These are phyloP conservation scores for Drosophila pachea DNA, from an alignment of 1,140 invertebrate genomes.

Conservation along the genomic window DNA sequence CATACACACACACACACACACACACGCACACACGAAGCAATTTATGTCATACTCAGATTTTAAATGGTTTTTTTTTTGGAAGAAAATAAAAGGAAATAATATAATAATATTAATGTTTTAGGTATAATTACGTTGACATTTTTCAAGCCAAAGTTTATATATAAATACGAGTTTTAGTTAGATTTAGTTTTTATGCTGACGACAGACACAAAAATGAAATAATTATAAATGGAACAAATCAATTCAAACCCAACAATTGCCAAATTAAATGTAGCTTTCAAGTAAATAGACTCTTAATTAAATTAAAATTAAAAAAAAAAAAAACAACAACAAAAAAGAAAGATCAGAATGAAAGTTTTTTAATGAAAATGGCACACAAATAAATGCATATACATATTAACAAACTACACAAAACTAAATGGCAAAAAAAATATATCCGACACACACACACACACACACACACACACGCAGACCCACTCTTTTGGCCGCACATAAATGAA, in stretches of 20 bases:
- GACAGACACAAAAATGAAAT: constrained; percentile 41
- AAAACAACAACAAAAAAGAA: constrained; percentile 44
- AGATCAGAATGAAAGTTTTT: constrained; percentile 46
- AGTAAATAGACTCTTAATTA: constrained; percentile 75
- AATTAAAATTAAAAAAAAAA: constrained; percentile 41
- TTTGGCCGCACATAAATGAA: constrained; percentile 49
- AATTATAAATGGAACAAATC: constrained; percentile 39
- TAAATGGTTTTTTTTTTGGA: constrained; percentile 41
- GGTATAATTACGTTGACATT: constrained; percentile 70
- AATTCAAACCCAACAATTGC: constrained; percentile 79
- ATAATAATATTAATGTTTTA: constrained; percentile 41
- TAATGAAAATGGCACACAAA: constrained; percentile 39
- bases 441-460: too few species aligned
- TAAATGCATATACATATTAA: constrained; percentile 18
- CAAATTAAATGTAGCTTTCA: constrained; percentile 79
- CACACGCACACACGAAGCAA: constrained; percentile 54
- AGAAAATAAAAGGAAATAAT: constrained; percentile 16
- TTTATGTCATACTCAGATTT: constrained; percentile 58
- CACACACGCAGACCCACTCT: constrained; percentile 20
- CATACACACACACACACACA: constrained; percentile 39
- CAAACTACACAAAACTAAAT: constrained; percentile 10
- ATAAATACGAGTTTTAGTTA: constrained; percentile 70
- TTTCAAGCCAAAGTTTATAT: constrained; percentile 77
- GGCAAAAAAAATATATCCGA: constrained; percentile 25
- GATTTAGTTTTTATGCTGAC: constrained; percentile 63